Evolutionary conservation across 2,888 invertebrate species (phyloP), one percentile per base, ranked within the genome.

Genomic region (Trissonchulus latispiculum): DNA sequence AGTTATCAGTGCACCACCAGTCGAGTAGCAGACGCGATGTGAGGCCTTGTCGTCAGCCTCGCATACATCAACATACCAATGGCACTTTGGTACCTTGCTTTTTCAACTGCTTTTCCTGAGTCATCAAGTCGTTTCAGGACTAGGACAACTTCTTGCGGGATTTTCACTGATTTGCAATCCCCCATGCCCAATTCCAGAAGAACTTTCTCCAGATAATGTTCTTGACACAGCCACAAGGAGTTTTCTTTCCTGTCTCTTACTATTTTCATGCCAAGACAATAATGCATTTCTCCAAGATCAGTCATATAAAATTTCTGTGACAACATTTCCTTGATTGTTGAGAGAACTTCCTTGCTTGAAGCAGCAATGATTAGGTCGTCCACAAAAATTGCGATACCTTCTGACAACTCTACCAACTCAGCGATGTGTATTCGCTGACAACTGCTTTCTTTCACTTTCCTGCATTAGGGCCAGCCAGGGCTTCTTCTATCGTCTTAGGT

Each of bases 321-420:
- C 48, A 48, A 48, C 8, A 15, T 48, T 48, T 8, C 48, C 23
- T 48, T 48, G 48, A 23, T 48, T 48, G 8, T 23, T 15, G 48
- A 15, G 8, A 48, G 48, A 8, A 48, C 8, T 48, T 48, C 48
- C 23, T 48, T 8, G 23, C 48, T 48, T 48, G 48, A 15, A 15
- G 48, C 8, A 15, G 48, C 48, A 15, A 48, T 48, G 23, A 48
- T 48, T 23, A 48, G 48, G 48, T 48, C 48, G 48, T 48, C 48
- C 8, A 48, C 48, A 48, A 48, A 48, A 48, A 48, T 48, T 15
- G 48, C 48, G 23, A 48, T 48, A 23, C 74, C 74, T 36, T 74
- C n/a, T 36, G 78, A 76, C 2, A 67, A 37, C 31, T 67, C 35
- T 3, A 76, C 77, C n/a, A 79, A 61, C 18, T 72, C 32, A 79